Evolutionary conservation across 1,140 invertebrate species (phyloP), one percentile per base, ranked within the genome.

Genomic region (Zaprionus africanus): DNA sequence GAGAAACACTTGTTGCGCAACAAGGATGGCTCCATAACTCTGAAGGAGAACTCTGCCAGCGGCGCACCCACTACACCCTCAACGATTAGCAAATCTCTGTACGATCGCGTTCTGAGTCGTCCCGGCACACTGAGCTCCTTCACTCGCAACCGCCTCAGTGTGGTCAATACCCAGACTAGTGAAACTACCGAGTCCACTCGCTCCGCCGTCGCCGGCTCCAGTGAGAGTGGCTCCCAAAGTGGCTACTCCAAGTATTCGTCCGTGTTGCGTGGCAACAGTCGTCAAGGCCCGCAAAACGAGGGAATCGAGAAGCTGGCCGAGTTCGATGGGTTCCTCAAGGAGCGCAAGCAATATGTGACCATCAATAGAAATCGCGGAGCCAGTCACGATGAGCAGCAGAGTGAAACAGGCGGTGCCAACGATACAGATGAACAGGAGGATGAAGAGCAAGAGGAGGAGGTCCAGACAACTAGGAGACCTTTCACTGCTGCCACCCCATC

Each of bases 1-100:
- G 96, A 97, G 86, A 97, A 96, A 84, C 96, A 97, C 65, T 90
- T 97, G 28, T 93, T 94, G 28, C 80, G 94, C 5, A 94, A 95
- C 57, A 95, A 95, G n/a, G 91, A 83, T 53, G 80, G 80, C 7
- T 82, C 83, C 4, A 90, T 90, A 2, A 80, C 79, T 7, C 64
- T 81, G 4, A 91, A 85, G 19, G 79, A 91, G 43, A 81, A 90
- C 38, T 75, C 76, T 0, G 73, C 79, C 0, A 74, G 64, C 24
- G 83, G 75, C 3, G 56, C 77, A 17, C 59, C 79, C 4, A 92
- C 92, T 7, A 92, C 92, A 13, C 81, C 94, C 9, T 95, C 95
- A 2, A 93, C 95, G 0, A 93, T 95, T 1, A 97, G 95, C 87
- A 95, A 96, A 85, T 95, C 94, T 59, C 93, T 97, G 2, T 97